A percentile compares a stretch with the other conserved stretches of the same genome.
These are phyloP conservation scores for Cotesia glomerata DNA, from an alignment of 1,140 invertebrate genomes.

Conservation along the genomic window DNA sequence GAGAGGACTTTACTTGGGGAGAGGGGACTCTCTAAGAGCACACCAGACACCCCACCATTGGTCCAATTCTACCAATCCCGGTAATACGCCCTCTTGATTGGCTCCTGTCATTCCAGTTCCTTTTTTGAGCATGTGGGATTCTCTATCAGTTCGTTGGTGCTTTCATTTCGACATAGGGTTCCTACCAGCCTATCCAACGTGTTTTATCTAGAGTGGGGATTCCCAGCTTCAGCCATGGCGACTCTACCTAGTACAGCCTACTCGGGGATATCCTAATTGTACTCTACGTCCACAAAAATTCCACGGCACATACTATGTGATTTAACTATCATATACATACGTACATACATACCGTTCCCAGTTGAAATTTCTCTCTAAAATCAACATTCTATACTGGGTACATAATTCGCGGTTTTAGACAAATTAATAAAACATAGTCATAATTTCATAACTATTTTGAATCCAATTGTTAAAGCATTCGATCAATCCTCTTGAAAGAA, in stretches of 20 bases:
- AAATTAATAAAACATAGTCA: no score
- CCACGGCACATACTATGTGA: background rate
- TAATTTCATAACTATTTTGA: no score
- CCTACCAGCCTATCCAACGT: constrained; percentile 19
- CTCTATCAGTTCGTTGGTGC: constrained; percentile 21
- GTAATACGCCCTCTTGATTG: constrained; percentile 1
- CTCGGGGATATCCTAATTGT: constrained; percentile 18
- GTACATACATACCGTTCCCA: background rate
- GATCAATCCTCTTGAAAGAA: no score
- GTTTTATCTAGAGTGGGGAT: constrained; percentile 17
- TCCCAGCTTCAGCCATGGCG: constrained; percentile 30
- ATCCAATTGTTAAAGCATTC: no score
- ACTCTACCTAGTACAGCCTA: constrained; percentile 33
- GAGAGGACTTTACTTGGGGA: constrained; percentile 46
- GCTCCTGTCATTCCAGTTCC: background rate
- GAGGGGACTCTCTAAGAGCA: background rate
- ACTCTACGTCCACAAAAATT: constrained; percentile 5
- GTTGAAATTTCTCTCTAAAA: no score
- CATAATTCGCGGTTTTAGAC: no score
- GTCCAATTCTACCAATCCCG: constrained; percentile 40
- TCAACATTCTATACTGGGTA: no score
- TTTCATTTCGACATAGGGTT: background rate
- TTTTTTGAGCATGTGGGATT: constrained; percentile 10
- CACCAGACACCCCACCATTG: constrained; percentile 45
- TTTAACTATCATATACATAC: background rate